These are phyloP conservation scores for Volucella bombylans DNA, from an alignment of 2,888 invertebrate genomes.

Conservation along the genomic window DNA sequence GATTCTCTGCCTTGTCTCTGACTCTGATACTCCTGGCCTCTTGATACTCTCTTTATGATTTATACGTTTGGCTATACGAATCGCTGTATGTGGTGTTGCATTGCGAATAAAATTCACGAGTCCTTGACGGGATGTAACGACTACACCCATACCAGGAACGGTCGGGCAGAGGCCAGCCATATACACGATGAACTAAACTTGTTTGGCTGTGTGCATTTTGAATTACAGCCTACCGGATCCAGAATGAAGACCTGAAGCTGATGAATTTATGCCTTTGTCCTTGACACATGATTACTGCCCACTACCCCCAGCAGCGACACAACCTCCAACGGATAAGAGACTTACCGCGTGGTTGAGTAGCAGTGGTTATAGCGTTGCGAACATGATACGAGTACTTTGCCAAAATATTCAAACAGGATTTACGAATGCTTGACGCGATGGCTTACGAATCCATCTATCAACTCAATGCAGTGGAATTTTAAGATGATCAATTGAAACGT, in stretches of 20 bases:
- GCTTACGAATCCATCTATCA: conserved; percentile 58
- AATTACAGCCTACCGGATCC: conserved; percentile 42
- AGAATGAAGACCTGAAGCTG: conserved; percentile 65
- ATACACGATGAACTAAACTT: background rate
- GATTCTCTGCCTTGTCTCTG: background rate
- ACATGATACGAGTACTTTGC: conserved; percentile 63
- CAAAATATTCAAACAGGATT: conserved; percentile 41
- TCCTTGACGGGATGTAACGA: conserved; percentile 32
- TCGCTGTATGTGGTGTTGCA: conserved; percentile 32
- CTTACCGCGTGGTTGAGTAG: conserved; percentile 58
- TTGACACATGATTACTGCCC: conserved; percentile 69
- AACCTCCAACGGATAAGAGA: conserved; percentile 56
- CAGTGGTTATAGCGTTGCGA: conserved; percentile 28
- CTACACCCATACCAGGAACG: no score
- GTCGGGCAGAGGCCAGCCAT: background rate
- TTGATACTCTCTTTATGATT: conserved; percentile 48
- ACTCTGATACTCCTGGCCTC: conserved; percentile 15
- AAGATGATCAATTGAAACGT: conserved; percentile 63
- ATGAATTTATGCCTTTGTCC: conserved; percentile 70
- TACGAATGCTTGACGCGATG: conserved; percentile 17
- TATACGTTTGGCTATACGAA: conserved; percentile 37
- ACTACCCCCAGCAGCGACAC: background rate
- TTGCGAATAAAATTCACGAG: conserved; percentile 32
- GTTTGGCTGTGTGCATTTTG: conserved; percentile 7
- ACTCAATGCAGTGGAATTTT: conserved; percentile 31